Base-by-base conservation (phyloP, 1,140 invertebrate genomes). In the Drosophila oshimai region DNA sequence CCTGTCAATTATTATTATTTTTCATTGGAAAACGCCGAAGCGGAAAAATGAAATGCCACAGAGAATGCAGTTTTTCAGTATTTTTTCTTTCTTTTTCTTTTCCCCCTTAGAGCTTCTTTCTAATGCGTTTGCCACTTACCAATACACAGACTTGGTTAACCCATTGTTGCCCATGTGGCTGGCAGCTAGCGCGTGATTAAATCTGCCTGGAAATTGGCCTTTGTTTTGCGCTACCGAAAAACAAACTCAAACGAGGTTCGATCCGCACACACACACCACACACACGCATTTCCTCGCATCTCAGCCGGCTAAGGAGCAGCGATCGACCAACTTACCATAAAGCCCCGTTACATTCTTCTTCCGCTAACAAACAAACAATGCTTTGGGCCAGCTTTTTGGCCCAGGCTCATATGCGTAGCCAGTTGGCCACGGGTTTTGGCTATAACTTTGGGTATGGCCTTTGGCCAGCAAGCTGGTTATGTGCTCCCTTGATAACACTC, bases 1-100 rank as follows among this genome's bases (percentile, higher is more conserved):
- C 68, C 81, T 87, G 81, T 87, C 81, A 87, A 87, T 87, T 87
- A 87, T 87, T 87, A 87, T 87, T 87, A 87, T 87, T 87, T 84
- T 83, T 84, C 80, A 84, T 84, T 87, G 80, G 81, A 87, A 84
- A 71, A 86, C 54, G 53, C 76, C 81, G 78, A 81, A 68, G 80
- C 83, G 73, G 80, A 86, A 84, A 86, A 86, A 86, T 86, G 80
- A 87, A 87, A 80, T 80, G 67, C 81, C 80, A 86, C 60, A 61
- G 67, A 68, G 72, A 81, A 81, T 81, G 78, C 78, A 58, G 73
- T 57, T 46, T 65, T 51, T 29, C 18, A 60, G 51, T 47, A 46
- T 69, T 50, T 45, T 50, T 72, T 17, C 28, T 33, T 24, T 47
- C 12, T 28, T 68, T 47, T 31, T 33, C 54, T 34, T 67, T 6